Evolutionary conservation across 2,113 vertebrate species (phyloP).

Genomic region (Bostrychus sinensis): DNA sequence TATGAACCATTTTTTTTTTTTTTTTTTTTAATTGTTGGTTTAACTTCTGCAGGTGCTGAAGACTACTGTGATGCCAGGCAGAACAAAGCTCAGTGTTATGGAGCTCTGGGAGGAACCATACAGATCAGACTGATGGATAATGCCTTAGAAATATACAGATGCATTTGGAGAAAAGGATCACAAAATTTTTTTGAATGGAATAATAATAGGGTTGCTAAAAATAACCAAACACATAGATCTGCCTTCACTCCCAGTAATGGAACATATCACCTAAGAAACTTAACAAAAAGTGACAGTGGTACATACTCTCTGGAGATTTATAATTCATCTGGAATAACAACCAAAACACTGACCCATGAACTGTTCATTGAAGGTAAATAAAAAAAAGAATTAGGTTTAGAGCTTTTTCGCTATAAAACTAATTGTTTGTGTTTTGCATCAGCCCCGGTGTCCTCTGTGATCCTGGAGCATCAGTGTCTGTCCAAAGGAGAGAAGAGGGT

Average conservation of each 20-base stretch:
- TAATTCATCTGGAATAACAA: fast-evolving
- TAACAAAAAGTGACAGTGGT: slow-evolving; percentile 24
- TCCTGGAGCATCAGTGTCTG: background rate
- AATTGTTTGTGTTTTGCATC: background rate
- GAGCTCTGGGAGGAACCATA: slow-evolving; percentile 59
- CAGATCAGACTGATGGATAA: slow-evolving; percentile 24
- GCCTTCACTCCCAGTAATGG: slow-evolving; percentile 18
- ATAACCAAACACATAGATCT: background rate
- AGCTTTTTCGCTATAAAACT: background rate
- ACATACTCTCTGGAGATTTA: background rate
- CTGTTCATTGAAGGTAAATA: slow-evolving; percentile 52
- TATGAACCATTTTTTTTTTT: too few relatives aligned
- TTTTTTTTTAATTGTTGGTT: background rate
- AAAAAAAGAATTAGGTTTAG: too few relatives aligned
- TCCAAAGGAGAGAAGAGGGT: background rate
- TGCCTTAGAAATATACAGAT: background rate
- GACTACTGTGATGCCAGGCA: slow-evolving; percentile 46
- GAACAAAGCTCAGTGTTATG: slow-evolving; percentile 48
- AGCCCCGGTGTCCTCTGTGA: slow-evolving; percentile 7
- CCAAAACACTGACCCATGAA: fast-evolving
- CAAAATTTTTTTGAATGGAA: fast-evolving
- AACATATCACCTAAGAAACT: slow-evolving; percentile 42
- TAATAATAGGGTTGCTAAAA: fast-evolving
- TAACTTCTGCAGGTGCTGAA: slow-evolving; percentile 34
- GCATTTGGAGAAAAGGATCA: fast-evolving